Evolutionary conservation across 2,113 vertebrate species (phyloP), one percentile per base, ranked within the genome.

Genomic region (Falco punctatus): DNA sequence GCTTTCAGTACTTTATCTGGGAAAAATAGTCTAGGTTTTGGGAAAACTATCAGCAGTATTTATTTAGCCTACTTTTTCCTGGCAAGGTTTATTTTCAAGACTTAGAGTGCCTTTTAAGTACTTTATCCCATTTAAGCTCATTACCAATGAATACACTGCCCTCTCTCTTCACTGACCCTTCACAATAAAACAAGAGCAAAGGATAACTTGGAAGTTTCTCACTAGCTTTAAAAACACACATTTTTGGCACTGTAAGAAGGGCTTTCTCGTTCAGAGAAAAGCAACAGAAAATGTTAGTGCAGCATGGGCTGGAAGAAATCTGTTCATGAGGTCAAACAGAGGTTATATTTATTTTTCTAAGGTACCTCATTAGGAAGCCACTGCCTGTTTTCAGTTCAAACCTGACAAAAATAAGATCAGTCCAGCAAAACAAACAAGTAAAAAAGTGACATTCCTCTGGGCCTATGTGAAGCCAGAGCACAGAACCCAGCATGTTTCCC

Each of bases 311-410:
- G 30, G 55, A 74, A 71, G 9, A 93, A 96, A 93, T 72, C 73
- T 83, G 20, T 69, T 91, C 42, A 59, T 46, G 24, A 79, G 94
- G 91, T 95, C 86, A 94, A 88, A 59, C 5, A 94, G 33, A 92
- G 92, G 94, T 96, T 79, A n/a, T 92, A 77, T 96, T 97, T 97
- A 86, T 95, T 96, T 96, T 91, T 80, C 86, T 57, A 74, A 94
- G 65, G 59, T 77, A 85, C 33, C 57, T 81, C 79, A 72, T 92
- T 96, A 95, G 58, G 71, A 94, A 94, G 87, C 54, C 58, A 81
- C 58, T 84, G 88, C 18, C 64, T 86, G 67, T 22, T 93, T 94
- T 89, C 46, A 57, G 26, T 93, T 89, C 69, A 85, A 88, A 75
- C 21, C 57, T 75, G 74, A 85, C 49, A 90, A 94, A 97, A 96